Evolutionary conservation across 2,888 invertebrate species (phyloP).

Genomic region (Altica lythri): DNA sequence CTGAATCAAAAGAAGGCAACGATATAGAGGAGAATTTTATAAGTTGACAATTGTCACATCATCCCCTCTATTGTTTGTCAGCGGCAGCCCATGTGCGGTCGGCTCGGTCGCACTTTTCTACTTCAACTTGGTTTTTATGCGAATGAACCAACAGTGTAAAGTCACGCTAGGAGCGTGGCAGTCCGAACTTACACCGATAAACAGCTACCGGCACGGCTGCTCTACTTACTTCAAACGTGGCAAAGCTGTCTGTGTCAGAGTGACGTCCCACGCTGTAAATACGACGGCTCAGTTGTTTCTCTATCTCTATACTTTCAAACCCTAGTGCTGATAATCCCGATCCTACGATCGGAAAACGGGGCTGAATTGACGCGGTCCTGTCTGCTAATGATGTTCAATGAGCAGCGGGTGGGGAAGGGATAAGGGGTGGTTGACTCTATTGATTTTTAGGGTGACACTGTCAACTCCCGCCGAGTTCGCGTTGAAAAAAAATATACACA

Average conservation of each 20-base stretch:
- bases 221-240: slow-evolving; percentile 54
- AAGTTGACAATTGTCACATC: slow-evolving; percentile 38
- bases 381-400: slow-evolving; percentile 55
- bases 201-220: slow-evolving; percentile 48
- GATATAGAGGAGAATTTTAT: slow-evolving; percentile 11
- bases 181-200: slow-evolving; percentile 47
- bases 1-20: slow-evolving; percentile 12
- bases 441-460: slow-evolving; percentile 72
- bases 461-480: slow-evolving; percentile 63
- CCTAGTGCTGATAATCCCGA: slow-evolving; percentile 21
- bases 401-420: slow-evolving; percentile 57
- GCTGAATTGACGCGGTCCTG: slow-evolving; percentile 47
- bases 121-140: slow-evolving; percentile 51
- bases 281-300: slow-evolving; percentile 31
- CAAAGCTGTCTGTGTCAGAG: slow-evolving; percentile 47
- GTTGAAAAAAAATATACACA: slow-evolving; percentile 59
- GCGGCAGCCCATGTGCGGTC: slow-evolving; percentile 43
- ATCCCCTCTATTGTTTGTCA: slow-evolving; percentile 52
- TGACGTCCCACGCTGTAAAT: slow-evolving; percentile 46
- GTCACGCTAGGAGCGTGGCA: slow-evolving; percentile 45
- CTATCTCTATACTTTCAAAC: slow-evolving; percentile 13
- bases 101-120: slow-evolving; percentile 52
- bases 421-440: slow-evolving; percentile 63
- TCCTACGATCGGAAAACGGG: slow-evolving; percentile 31
- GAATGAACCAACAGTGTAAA: slow-evolving; percentile 51